These are phyloP conservation scores for Myopa testacea DNA, from an alignment of 2,888 invertebrate species.

Conservation along the genomic window DNA sequence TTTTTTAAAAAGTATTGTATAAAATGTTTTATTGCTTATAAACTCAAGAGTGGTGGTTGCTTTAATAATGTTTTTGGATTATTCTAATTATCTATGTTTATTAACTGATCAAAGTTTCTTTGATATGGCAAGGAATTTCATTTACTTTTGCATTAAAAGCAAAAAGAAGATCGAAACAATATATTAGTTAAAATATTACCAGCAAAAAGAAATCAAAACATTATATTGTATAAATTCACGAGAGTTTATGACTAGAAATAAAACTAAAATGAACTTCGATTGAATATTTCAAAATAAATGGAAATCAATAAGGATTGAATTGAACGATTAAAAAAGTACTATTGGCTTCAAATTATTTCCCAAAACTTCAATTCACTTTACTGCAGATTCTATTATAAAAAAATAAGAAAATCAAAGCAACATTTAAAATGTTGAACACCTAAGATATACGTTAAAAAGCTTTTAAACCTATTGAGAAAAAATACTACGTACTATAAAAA, in stretches of 20 bases:
- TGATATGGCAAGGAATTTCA: slow-evolving; percentile 27
- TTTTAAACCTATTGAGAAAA: background rate
- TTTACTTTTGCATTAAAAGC: background rate
- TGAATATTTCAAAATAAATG: background rate
- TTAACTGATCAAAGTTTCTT: background rate
- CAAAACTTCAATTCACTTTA: background rate
- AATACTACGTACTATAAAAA: background rate
- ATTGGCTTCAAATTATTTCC: background rate
- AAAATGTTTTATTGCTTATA: background rate
- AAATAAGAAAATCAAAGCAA: background rate
- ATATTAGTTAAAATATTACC: background rate
- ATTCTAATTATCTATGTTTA: background rate
- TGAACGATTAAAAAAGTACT: background rate
- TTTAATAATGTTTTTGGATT: background rate
- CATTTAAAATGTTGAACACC: slow-evolving; percentile 18
- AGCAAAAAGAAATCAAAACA: background rate
- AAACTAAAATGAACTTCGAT: background rate
- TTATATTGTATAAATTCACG: background rate
- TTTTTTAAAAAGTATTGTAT: background rate
- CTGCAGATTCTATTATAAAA: background rate
- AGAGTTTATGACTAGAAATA: slow-evolving; percentile 5
- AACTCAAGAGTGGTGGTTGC: background rate
- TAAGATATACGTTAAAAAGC: background rate
- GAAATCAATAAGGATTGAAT: background rate
- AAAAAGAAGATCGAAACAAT: background rate